phyloP scores from a whole-genome alignment of 2,113 vertebrate species.

The Pica pica region DNA sequence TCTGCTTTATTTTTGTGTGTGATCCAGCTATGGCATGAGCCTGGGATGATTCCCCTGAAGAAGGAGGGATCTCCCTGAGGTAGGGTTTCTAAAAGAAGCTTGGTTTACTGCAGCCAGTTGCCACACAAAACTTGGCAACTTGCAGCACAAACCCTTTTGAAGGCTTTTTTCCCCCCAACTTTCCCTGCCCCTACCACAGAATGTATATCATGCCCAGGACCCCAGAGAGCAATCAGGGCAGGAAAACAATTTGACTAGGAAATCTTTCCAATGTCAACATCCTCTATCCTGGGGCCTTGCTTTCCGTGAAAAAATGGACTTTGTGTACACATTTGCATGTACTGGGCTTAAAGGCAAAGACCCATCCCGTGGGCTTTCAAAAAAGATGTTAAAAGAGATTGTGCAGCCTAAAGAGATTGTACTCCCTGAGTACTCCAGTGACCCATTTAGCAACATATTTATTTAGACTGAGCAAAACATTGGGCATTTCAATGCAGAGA shows the following conservation, averaged over 20 bases:
- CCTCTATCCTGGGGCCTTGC: constrained; percentile 32
- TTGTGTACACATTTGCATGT: neutral
- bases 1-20: neutral
- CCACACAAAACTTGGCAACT: neutral
- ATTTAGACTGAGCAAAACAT: neutral
- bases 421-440: neutral
- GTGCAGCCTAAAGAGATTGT: neutral
- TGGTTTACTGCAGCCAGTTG: neutral
- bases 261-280: constrained; percentile 59
- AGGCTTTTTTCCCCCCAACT: neutral
- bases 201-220: neutral
- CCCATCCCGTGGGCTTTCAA: neutral
- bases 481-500: neutral
- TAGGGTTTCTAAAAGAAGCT: neutral
- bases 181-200: neutral
- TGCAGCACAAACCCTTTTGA: neutral
- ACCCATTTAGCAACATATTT: neutral
- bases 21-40: neutral
- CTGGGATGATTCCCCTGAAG: neutral
- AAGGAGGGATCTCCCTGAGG: neutral
- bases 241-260: constrained; percentile 49
- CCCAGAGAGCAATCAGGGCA: constrained; percentile 3
- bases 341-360: constrained; percentile 40
- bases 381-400: neutral
- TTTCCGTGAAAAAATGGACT: constrained; percentile 2